A percentile compares a stretch with the other conserved stretches of the same genome.
Evolutionary conservation across 2,888 invertebrate genomes (phyloP).

Genomic region (Drosophila rubida): DNA sequence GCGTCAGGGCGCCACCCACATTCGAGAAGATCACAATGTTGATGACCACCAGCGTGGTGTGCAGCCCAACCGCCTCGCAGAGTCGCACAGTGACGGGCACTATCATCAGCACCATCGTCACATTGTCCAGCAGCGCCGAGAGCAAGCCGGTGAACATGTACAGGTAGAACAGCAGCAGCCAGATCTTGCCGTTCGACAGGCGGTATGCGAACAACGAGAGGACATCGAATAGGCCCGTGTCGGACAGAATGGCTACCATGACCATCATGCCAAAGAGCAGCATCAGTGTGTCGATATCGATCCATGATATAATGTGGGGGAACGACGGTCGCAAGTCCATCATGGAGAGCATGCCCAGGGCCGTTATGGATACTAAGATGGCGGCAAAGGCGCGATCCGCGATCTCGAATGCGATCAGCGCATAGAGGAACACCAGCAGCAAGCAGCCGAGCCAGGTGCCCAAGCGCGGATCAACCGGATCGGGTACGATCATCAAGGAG

Average conservation of each 20-base stretch:
- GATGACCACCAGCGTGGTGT: conserved; percentile 93
- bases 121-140: conserved; percentile 91
- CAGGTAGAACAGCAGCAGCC: conserved; percentile 89
- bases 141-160: conserved; percentile 88
- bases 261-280: conserved; percentile 92
- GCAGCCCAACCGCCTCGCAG: conserved; percentile 93
- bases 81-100: conserved; percentile 90
- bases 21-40: conserved; percentile 95
- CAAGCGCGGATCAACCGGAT: conserved; percentile 87
- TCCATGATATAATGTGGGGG: conserved; percentile 89
- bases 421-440: conserved; percentile 90
- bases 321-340: conserved; percentile 89
- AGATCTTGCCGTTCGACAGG: conserved; percentile 89
- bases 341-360: conserved; percentile 88
- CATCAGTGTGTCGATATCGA: conserved; percentile 89
- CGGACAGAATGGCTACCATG: conserved; percentile 89
- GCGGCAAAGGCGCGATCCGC: conserved; percentile 85
- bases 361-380: conserved; percentile 87
- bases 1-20: conserved; percentile 94
- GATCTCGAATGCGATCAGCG: conserved; percentile 91
- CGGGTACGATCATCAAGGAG: conserved; percentile 85
- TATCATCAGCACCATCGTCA: conserved; percentile 90
- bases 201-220: conserved; percentile 89
- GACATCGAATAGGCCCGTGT: conserved; percentile 92
- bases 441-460: conserved; percentile 90